Evolutionary conservation across 2,888 invertebrate species (phyloP).

Genomic region (Nowickia ferox): DNA sequence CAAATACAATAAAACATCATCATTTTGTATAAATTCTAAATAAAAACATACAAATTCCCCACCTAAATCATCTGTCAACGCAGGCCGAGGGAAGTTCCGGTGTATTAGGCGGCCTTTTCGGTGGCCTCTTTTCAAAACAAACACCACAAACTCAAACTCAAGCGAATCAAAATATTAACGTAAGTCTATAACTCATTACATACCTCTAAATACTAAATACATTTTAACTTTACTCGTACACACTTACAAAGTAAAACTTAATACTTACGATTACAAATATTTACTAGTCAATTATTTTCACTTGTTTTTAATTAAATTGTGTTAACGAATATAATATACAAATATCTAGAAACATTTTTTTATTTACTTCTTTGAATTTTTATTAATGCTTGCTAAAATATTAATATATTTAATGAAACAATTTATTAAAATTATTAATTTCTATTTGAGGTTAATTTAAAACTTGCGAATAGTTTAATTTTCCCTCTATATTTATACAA

Average conservation of each 20-base stretch:
- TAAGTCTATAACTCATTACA: conserved; percentile 78
- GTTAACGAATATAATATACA: conserved; percentile 18
- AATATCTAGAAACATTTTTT: not conserved
- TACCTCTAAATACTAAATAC: conserved; percentile 49
- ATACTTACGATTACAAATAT: not conserved
- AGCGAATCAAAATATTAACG: conserved; percentile 81
- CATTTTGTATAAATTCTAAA: conserved; percentile 68
- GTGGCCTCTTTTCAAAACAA: conserved; percentile 83
- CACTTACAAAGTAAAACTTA: conserved; percentile 34
- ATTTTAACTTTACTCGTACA: conserved; percentile 50
- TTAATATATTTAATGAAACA: not conserved
- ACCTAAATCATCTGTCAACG: conserved; percentile 76
- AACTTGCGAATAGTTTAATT: conserved; percentile 15
- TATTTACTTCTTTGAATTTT: conserved; percentile 6
- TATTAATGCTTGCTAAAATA: conserved; percentile 47
- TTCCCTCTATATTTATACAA: not conserved
- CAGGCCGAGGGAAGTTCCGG: conserved; percentile 82
- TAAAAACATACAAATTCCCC: conserved; percentile 70
- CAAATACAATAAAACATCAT: conserved; percentile 72
- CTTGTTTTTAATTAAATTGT: conserved; percentile 30
- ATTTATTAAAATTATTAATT: conserved; percentile 4
- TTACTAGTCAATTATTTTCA: conserved; percentile 29
- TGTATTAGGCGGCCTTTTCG: conserved; percentile 83
- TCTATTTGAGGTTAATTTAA: conserved; percentile 26
- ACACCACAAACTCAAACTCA: conserved; percentile 81